Percentiles rank a stretch among this genome's conserved stretches.
phyloP scores from a whole-genome alignment of 1,140 invertebrate species.

The Drosophila erecta region DNA sequence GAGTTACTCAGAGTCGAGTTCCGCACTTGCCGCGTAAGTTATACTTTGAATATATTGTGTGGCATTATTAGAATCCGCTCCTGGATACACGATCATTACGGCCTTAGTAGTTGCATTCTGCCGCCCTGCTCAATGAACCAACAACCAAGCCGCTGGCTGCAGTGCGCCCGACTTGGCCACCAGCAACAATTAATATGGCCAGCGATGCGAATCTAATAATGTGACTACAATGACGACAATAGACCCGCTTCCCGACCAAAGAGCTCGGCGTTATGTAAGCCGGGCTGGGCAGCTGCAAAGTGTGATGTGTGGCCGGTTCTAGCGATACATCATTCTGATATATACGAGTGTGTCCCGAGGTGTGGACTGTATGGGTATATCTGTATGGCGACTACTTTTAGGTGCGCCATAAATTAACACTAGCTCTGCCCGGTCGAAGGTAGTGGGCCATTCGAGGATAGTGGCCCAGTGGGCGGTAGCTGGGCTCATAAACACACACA shows the following conservation, averaged over 20 bases:
- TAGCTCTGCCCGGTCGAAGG: slow-evolving; percentile 2
- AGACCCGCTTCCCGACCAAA: slow-evolving; percentile 28
- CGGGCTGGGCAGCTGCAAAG: slow-evolving; percentile 55
- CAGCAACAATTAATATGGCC: slow-evolving; percentile 77
- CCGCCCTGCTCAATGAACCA: slow-evolving; percentile 69
- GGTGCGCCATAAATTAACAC: slow-evolving; percentile 76
- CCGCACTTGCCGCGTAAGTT: no score
- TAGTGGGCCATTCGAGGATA: slow-evolving; percentile 6
- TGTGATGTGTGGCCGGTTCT: slow-evolving; percentile 59
- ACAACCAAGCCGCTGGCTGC: slow-evolving; percentile 55
- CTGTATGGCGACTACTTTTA: slow-evolving; percentile 17
- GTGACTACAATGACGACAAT: slow-evolving; percentile 79
- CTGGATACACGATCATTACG: slow-evolving; percentile 53
- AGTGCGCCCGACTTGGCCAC: slow-evolving; percentile 47
- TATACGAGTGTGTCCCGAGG: slow-evolving; percentile 41
- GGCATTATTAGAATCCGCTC: slow-evolving; percentile 29
- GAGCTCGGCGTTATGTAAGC: slow-evolving; percentile 43
- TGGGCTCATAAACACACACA: slow-evolving; percentile 64
- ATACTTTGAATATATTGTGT: no score
- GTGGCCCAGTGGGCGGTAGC: slow-evolving; percentile 61
- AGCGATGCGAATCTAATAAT: slow-evolving; percentile 80
- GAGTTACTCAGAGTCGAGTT: no score
- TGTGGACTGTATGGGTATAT: slow-evolving; percentile 31
- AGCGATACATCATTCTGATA: slow-evolving; percentile 71
- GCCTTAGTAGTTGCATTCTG: slow-evolving; percentile 49